phyloP scores from a whole-genome alignment of 2,888 invertebrate species.

The Tenthredo distinguenda region DNA sequence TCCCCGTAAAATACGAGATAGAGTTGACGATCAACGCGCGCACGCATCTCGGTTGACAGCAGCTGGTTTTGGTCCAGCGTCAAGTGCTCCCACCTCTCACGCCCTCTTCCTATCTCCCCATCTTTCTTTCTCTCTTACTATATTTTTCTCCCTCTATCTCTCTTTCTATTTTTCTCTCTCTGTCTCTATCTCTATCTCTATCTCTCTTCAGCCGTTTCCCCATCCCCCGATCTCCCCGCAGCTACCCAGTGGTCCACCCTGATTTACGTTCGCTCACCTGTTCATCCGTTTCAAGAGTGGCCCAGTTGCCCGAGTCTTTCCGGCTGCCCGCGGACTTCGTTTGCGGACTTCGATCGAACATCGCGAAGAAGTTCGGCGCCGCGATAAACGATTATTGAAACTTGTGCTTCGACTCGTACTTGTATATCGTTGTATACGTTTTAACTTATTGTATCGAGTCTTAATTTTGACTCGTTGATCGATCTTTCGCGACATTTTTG shows the following conservation, averaged over 20 bases:
- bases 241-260: conserved; percentile 62
- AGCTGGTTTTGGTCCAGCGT: conserved; percentile 69
- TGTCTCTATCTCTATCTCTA: conserved; percentile 51
- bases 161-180: conserved; percentile 30
- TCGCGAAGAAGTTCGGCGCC: background rate
- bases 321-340: conserved; percentile 56
- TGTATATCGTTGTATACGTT: background rate
- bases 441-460: background rate
- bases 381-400: background rate
- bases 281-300: conserved; percentile 74
- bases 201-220: conserved; percentile 50
- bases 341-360: conserved; percentile 5
- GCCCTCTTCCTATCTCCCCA: conserved; percentile 52
- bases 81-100: conserved; percentile 54
- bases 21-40: background rate
- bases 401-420: background rate
- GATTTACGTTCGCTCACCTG: conserved; percentile 75
- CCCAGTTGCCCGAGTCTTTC: conserved; percentile 71
- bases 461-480: background rate
- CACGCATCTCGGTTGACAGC: conserved; percentile 66
- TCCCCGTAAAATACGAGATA: background rate
- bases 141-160: conserved; percentile 38
- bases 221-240: conserved; percentile 50
- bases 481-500: background rate
- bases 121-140: conserved; percentile 35